phyloP scores from a whole-genome alignment of 1,140 invertebrate genomes.

The Orussus abietinus region DNA sequence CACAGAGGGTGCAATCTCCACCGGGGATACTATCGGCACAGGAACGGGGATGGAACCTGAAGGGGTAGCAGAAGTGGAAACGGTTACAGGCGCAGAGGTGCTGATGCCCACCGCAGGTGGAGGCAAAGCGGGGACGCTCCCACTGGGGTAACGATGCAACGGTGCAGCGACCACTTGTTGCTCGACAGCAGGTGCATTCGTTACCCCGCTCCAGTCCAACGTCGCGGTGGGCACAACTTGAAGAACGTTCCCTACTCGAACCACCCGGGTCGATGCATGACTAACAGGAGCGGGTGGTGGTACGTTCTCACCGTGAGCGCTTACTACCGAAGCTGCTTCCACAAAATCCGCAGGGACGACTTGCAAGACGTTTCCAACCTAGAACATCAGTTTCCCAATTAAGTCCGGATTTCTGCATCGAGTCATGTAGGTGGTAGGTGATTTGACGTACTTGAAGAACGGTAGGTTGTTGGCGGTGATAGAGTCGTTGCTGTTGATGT shows the following conservation, averaged over 20 bases:
- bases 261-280: constrained; percentile 34
- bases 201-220: constrained; percentile 38
- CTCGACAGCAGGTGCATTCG: not conserved
- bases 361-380: constrained; percentile 47
- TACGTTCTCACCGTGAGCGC: constrained; percentile 1
- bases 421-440: constrained; percentile 10
- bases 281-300: constrained; percentile 8
- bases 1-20: constrained; percentile 20
- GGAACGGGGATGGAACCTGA: constrained; percentile 28
- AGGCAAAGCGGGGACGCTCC: constrained; percentile 15
- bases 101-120: constrained; percentile 13
- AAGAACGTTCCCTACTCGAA: constrained; percentile 55
- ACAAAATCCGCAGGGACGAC: constrained; percentile 36
- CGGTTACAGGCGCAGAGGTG: constrained; percentile 1
- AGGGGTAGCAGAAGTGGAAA: constrained; percentile 30
- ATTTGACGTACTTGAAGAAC: constrained; percentile 40
- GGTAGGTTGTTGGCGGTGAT: constrained; percentile 38
- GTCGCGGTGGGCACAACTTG: constrained; percentile 53
- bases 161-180: constrained; percentile 2
- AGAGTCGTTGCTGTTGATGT: constrained; percentile 28
- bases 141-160: not conserved
- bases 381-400: constrained; percentile 18
- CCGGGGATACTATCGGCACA: constrained; percentile 3
- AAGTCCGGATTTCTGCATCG: constrained; percentile 11
- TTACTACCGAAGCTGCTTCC: constrained; percentile 16